Evolutionary conservation across 2,888 invertebrate species (phyloP), one percentile per base, ranked within the genome.

Genomic region (Molorchus minor): DNA sequence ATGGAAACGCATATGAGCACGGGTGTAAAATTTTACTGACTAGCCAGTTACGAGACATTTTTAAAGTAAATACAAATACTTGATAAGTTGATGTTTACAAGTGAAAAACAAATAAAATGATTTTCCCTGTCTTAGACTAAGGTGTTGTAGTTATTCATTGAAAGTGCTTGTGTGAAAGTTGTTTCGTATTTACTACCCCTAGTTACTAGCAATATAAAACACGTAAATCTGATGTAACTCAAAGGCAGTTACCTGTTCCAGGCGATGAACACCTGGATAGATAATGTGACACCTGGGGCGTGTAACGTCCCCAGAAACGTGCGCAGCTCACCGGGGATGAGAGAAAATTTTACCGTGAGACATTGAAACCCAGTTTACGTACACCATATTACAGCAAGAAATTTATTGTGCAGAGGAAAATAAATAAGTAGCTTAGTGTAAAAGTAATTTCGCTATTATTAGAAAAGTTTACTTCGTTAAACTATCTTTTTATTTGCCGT

Each of bases 281-380:
- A 62, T 69, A 74, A 75, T 74, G 72, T 62, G 68, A 68, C 74
- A 67, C 73, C 51, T 59, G 74, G 74, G 74, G 72, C 62, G 64
- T 62, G 68, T 70, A 71, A 71, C 67, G 72, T 72, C 72, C 69
- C 71, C 68, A 62, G 68, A 59, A 64, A 71, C 74, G 74, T 70
- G 64, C 73, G 73, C 65, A 51, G 68, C 71, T 64, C 72, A 61
- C 62, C 51, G 38, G 71, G 70, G 70, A 69, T 64, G 55, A 58
- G 58, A 57, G 62, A 59, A 64, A 64, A 66, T 68, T 67, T 68
- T 67, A 69, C 68, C 70, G 57, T 52, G 58, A 58, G 56, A 65
- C 56, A 60, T 55, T 43, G 57, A 44, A 58, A 67, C 61, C 62
- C 58, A 52, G 60, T 58, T 62, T 62, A 52, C 49, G 43, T 38